Percentiles rank a stretch among this genome's conserved stretches.
Evolutionary conservation across 2,113 vertebrate genomes (phyloP).

Genomic region (Neogobius melanostomus): DNA sequence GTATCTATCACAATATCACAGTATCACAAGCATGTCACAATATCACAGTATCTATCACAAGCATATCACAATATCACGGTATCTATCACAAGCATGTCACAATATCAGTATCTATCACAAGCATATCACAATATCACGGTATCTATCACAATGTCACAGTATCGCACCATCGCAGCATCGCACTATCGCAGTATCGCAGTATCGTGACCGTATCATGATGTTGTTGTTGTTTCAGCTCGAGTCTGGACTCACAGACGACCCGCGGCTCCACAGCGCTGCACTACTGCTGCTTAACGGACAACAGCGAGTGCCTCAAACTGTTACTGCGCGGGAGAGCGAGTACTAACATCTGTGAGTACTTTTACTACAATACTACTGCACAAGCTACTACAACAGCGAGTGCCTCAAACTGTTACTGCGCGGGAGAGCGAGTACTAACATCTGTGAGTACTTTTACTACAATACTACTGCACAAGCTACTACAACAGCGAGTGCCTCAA

Average conservation of each 20-base stretch:
- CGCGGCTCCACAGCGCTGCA: slow-evolving; percentile 92
- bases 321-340: slow-evolving; percentile 92
- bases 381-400: background rate
- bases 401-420: slow-evolving; percentile 86
- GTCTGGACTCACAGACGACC: slow-evolving; percentile 89
- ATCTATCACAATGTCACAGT: too few species aligned
- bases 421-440: slow-evolving; percentile 88
- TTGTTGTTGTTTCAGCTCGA: slow-evolving; percentile 75
- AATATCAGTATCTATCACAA: too few species aligned
- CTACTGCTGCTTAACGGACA: slow-evolving; percentile 95
- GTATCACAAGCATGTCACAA: too few species aligned
- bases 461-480: background rate
- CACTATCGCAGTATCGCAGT: too few species aligned
- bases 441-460: slow-evolving; percentile 76
- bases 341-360: slow-evolving; percentile 84
- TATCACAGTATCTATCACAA: too few species aligned
- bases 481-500: slow-evolving; percentile 58
- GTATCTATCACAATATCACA: too few species aligned
- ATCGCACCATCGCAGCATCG: too few species aligned
- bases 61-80: too few species aligned
- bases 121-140: too few species aligned
- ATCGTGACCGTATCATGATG: too few species aligned
- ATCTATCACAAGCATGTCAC: too few species aligned
- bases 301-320: slow-evolving; percentile 85
- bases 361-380: background rate